Evolutionary conservation across 2,797 vertebrate species (phyloP).

Genomic region (Taenioides sp.): DNA sequence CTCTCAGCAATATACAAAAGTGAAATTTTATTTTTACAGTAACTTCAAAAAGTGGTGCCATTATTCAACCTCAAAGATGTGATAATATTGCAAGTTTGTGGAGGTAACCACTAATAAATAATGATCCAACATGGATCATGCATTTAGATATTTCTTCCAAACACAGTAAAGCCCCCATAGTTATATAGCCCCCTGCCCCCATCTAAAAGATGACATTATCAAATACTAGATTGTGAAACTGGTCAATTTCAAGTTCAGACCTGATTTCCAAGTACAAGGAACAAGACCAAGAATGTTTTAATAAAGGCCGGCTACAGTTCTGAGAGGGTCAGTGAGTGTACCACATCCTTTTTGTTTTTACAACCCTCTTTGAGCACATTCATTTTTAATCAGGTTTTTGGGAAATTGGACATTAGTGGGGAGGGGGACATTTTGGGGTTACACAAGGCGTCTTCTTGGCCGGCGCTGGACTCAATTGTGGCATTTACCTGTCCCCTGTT

Average conservation of each 20-base stretch:
- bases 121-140: too few relatives aligned
- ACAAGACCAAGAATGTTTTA: constrained; percentile 29
- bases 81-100: too few relatives aligned
- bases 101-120: too few relatives aligned
- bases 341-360: constrained; percentile 51
- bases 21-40: too few relatives aligned
- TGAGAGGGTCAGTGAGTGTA: constrained; percentile 41
- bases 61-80: too few relatives aligned
- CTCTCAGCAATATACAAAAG: too few relatives aligned
- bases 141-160: too few relatives aligned
- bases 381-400: constrained; percentile 56
- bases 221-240: too few relatives aligned
- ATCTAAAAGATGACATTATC: too few relatives aligned
- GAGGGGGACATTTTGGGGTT: constrained; percentile 13
- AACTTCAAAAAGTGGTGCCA: too few relatives aligned
- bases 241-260: not conserved
- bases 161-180: too few relatives aligned
- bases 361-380: constrained; percentile 45
- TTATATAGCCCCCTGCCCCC: too few relatives aligned
- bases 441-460: constrained; percentile 33
- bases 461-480: constrained; percentile 28
- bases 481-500: constrained; percentile 49
- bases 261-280: constrained; percentile 42
- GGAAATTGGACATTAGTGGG: constrained; percentile 36
- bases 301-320: constrained; percentile 16